Evolutionary conservation across 2,888 invertebrate species (phyloP).

Genomic region (Thalpophila matura): DNA sequence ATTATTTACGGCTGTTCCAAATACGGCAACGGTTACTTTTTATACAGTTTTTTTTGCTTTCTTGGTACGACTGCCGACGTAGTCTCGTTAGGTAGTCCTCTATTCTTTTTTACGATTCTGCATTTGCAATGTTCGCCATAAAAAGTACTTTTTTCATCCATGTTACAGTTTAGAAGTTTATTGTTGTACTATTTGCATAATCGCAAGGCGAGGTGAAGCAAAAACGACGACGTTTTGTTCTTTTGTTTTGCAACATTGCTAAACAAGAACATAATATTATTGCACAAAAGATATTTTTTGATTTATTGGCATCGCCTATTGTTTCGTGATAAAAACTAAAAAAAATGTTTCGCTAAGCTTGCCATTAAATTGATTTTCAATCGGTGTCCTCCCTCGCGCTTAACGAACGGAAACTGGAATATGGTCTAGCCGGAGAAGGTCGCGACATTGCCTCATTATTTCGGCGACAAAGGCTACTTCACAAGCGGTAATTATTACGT

Average conservation of each 20-base stretch:
- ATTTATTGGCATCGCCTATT: constrained; percentile 83
- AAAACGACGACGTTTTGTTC: constrained; percentile 84
- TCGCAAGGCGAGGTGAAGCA: constrained; percentile 84
- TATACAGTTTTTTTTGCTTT: constrained; percentile 70
- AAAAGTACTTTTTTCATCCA: constrained; percentile 80
- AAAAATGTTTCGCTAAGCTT: constrained; percentile 78
- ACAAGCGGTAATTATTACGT: constrained; percentile 82
- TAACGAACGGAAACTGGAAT: constrained; percentile 78
- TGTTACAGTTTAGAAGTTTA: constrained; percentile 87
- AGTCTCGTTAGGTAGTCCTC: constrained; percentile 82
- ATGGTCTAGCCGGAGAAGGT: constrained; percentile 77
- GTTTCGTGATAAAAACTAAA: constrained; percentile 74
- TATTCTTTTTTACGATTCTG: constrained; percentile 80
- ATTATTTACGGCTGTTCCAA: constrained; percentile 65
- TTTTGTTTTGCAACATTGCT: constrained; percentile 81
- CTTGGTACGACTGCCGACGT: constrained; percentile 78
- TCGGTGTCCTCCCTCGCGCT: constrained; percentile 77
- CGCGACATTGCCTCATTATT: constrained; percentile 83
- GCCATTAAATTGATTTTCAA: constrained; percentile 77
- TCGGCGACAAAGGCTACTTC: constrained; percentile 80
- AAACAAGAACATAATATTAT: constrained; percentile 77
- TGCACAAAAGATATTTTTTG: constrained; percentile 86
- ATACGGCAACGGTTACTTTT: constrained; percentile 70
- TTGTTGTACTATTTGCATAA: constrained; percentile 89
- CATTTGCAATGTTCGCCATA: constrained; percentile 81